Evolutionary conservation across 2,113 vertebrate species (phyloP), one percentile per base, ranked within the genome.

Genomic region (Symphodus melops): DNA sequence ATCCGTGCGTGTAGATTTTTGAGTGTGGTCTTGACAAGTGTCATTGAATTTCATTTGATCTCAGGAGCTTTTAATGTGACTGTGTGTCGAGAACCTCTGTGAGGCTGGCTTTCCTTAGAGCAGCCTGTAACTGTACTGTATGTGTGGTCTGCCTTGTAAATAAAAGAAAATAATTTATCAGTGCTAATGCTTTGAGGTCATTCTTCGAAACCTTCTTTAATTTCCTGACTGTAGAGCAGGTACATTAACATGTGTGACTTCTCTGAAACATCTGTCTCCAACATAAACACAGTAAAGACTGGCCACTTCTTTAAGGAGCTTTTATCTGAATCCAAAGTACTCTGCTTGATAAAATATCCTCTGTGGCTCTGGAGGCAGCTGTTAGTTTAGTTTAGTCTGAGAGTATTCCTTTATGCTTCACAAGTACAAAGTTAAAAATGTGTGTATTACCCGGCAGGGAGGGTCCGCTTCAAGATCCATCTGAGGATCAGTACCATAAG

Each of bases 131-230:
- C 62, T 86, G 81, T 91, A 75, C 72, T 82, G 75, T 91, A 59
- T 72, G 82, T 89, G 89, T 91, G 82, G 80, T 88, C 78, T 75
- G 88, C 79, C 77, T 81, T 91, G 90, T 92, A 89, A 91, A 93
- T 91, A 91, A 93, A 91, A 81, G 77, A 39, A 77, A 72, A 59
- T 77, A 61, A 90, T 88, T 90, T 88, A 88, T 86, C 64, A 81
- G 56, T 73, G 56, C 14, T 60, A 21, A 33, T 0, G 52, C 44
- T 49, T 59, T 28, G n/a, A 52, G 71, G 23, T 58, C 2, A 0
- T 72, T 71, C 58, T 72, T 79, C 28, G 58, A 48, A 51, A 51
- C 9, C 3, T 9, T n/a, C 8, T 51, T n/a, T n/a, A 2, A n/a
- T 51, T 51, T 51, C 48, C 48, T 49, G 48, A 19, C 19, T n/a